A percentile compares a stretch with the other conserved stretches of the same genome.
phyloP scores from a whole-genome alignment of 2,888 invertebrate species.

The Phoenoteleia sp. region DNA sequence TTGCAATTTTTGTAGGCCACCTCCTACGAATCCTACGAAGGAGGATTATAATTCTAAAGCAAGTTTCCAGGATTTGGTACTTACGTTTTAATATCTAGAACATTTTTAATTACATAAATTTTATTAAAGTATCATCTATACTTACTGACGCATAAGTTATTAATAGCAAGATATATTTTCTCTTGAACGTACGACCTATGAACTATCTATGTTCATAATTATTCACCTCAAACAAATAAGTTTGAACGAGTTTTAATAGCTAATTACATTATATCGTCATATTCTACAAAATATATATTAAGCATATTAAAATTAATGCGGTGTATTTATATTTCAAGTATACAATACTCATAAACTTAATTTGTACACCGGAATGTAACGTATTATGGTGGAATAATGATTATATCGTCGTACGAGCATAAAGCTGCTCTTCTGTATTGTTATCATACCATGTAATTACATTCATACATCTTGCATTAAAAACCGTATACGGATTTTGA shows the following conservation, averaged over 20 bases:
- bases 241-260: no score
- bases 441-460: slow-evolving; percentile 61
- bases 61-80: no score
- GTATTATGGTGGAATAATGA: slow-evolving; percentile 58
- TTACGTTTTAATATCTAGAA: no score
- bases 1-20: no score
- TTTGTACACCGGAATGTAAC: slow-evolving; percentile 49
- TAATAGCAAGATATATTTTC: no score
- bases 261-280: no score
- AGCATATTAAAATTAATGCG: background rate
- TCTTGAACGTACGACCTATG: no score
- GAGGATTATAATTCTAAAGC: no score
- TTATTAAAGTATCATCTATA: background rate
- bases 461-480: slow-evolving; percentile 53
- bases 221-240: no score
- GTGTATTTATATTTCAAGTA: slow-evolving; percentile 24
- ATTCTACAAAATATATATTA: no score
- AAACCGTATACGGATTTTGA: slow-evolving; percentile 48
- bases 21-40: no score
- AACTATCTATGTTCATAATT: no score
- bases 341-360: slow-evolving; percentile 43
- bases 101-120: background rate
- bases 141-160: background rate
- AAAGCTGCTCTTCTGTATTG: slow-evolving; percentile 51
- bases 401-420: slow-evolving; percentile 62